Conservation (phyloP, 2,888 invertebrate species). For the Proisotoma minuta region DNA sequence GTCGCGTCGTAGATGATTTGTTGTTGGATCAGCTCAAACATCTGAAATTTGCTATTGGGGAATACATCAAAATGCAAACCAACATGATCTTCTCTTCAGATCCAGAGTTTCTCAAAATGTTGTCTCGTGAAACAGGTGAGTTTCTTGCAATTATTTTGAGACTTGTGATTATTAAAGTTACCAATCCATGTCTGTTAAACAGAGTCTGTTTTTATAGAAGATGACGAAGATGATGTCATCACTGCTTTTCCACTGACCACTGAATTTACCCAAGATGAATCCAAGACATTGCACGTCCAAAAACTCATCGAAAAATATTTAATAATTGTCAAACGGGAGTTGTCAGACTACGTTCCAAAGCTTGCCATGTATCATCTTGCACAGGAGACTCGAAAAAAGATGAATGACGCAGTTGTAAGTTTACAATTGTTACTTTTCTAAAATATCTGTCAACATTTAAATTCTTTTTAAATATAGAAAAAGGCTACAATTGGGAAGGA, state of each 20-base stretch:
- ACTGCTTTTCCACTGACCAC: not conserved
- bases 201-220: not conserved
- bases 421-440: not conserved
- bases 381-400: not conserved
- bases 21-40: not conserved
- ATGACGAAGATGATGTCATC: not conserved
- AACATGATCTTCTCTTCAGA: not conserved
- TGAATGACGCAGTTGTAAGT: not conserved
- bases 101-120: not conserved
- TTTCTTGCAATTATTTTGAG: too few relatives aligned
- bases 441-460: not conserved
- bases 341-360: constrained; percentile 5
- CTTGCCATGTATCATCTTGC: not conserved
- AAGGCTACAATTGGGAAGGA: not conserved
- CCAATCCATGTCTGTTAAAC: too few relatives aligned
- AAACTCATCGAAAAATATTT: constrained; percentile 1
- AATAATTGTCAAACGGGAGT: not conserved
- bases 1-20: not conserved
- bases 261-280: not conserved
- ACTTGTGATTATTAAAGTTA: too few relatives aligned
- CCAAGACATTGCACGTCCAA: not conserved
- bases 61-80: constrained; percentile 20
- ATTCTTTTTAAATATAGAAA: not conserved
- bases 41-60: not conserved
- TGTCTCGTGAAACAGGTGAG: too few relatives aligned